Conservation (phyloP, 1,140 invertebrate genomes). For the Drosophila setifemur region DNA sequence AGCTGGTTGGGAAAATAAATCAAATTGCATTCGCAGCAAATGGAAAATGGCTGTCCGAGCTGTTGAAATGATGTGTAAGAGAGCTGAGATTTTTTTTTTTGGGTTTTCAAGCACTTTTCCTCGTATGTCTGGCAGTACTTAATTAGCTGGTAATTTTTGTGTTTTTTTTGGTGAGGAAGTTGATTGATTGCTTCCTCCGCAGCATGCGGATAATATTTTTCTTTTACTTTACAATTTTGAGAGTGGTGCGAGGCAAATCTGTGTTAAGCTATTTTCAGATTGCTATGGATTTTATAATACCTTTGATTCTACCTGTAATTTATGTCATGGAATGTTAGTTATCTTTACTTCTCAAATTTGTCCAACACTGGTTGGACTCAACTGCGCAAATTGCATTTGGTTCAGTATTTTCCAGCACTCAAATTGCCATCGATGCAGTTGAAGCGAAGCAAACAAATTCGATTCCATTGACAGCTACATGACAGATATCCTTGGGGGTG, state of each 20-base stretch:
- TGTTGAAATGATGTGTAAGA: slow-evolving; percentile 21
- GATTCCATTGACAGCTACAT: slow-evolving; percentile 20
- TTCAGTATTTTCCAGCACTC: slow-evolving; percentile 9
- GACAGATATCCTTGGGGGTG: neutral
- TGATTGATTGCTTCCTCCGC: too few relatives aligned
- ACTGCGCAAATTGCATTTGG: slow-evolving; percentile 28
- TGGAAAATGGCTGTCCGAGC: slow-evolving; percentile 2
- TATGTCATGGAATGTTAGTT: too few relatives aligned
- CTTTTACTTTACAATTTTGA: too few relatives aligned
- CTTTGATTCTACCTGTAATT: too few relatives aligned
- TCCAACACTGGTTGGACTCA: slow-evolving; percentile 3
- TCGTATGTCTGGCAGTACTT: slow-evolving; percentile 2
- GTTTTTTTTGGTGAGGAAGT: neutral
- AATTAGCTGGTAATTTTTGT: neutral
- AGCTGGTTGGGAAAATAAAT: slow-evolving; percentile 50
- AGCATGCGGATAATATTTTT: neutral
- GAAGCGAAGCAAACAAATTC: slow-evolving; percentile 6
- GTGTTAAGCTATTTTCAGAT: too few relatives aligned
- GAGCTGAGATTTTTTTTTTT: neutral
- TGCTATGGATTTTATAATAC: too few relatives aligned
- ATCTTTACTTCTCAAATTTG: slow-evolving; percentile 5
- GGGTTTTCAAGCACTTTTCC: neutral
- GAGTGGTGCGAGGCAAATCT: too few relatives aligned
- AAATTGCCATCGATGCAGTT: slow-evolving; percentile 4
- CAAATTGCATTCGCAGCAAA: slow-evolving; percentile 37